These are phyloP conservation scores for Hybos culiciformis DNA, from an alignment of 2,888 invertebrate genomes.

Conservation along the genomic window DNA sequence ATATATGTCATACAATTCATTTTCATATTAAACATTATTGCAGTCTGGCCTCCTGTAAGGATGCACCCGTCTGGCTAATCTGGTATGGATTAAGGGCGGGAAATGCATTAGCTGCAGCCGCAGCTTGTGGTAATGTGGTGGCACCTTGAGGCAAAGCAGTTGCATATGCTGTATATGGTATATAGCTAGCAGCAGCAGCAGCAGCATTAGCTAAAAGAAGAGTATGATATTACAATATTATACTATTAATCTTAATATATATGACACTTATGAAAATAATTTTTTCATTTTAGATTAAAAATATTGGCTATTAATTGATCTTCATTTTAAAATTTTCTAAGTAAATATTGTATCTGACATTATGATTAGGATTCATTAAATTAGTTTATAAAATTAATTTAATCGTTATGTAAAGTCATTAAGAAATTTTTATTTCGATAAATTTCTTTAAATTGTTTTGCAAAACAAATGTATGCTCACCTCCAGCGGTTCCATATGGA, in stretches of 20 bases:
- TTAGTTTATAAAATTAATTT: too few species aligned
- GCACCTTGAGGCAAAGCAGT: constrained; percentile 17
- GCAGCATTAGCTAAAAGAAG: constrained; percentile 10
- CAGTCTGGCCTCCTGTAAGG: constrained; percentile 20
- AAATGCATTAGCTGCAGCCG: constrained; percentile 16
- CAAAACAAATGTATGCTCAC: constrained; percentile 9
- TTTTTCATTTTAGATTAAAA: background rate
- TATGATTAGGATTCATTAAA: too few species aligned
- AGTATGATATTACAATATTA: background rate
- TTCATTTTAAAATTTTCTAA: too few species aligned
- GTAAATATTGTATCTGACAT: too few species aligned
- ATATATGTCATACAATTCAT: too few species aligned
- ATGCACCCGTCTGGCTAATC: constrained; percentile 15
- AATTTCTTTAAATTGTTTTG: background rate
- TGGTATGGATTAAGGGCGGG: too few species aligned
- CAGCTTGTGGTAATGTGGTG: too few species aligned
- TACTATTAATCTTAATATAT: background rate
- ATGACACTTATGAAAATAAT: background rate
- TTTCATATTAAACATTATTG: constrained; percentile 18
- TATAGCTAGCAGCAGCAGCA: constrained; percentile 18
- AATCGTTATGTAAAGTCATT: too few species aligned
- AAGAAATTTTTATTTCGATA: too few species aligned
- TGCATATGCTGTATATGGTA: constrained; percentile 19
- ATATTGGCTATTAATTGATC: background rate
- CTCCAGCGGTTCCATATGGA: constrained; percentile 17